phyloP scores from a whole-genome alignment of 2,797 vertebrate species.

The Champsocephalus esox region DNA sequence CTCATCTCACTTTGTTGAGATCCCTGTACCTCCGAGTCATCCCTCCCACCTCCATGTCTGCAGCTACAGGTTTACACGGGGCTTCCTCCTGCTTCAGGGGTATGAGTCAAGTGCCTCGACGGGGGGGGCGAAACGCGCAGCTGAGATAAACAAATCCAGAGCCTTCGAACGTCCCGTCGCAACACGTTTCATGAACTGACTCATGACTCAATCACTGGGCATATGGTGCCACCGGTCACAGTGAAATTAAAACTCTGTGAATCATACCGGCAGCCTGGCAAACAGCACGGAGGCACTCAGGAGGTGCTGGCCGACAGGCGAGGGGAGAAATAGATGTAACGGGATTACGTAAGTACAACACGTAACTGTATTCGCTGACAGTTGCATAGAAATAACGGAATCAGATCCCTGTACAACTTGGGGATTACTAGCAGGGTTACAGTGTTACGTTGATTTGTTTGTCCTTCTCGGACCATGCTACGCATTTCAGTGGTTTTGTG shows the following conservation, averaged over 20 bases:
- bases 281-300: constrained; percentile 46
- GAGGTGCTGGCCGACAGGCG: constrained; percentile 4
- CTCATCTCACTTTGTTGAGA: constrained; percentile 6
- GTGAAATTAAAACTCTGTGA: constrained; percentile 63
- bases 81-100: constrained; percentile 46
- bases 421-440: no score
- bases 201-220: constrained; percentile 75
- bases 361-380: no score
- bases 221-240: constrained; percentile 70
- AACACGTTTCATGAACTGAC: constrained; percentile 64
- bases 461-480: no score
- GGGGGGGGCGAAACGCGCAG: constrained; percentile 48
- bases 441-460: no score
- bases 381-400: no score
- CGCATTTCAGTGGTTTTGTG: no score
- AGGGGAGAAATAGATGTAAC: no score
- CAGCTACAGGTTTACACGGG: constrained; percentile 36
- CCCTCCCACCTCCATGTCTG: background rate
- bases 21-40: constrained; percentile 65
- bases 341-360: no score
- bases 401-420: no score
- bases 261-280: constrained; percentile 32
- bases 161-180: constrained; percentile 70
- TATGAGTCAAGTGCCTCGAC: constrained; percentile 68
- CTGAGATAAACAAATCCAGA: constrained; percentile 70